These are phyloP conservation scores for Amazona guildingii DNA, from an alignment of 2,113 vertebrate genomes.

Conservation along the genomic window DNA sequence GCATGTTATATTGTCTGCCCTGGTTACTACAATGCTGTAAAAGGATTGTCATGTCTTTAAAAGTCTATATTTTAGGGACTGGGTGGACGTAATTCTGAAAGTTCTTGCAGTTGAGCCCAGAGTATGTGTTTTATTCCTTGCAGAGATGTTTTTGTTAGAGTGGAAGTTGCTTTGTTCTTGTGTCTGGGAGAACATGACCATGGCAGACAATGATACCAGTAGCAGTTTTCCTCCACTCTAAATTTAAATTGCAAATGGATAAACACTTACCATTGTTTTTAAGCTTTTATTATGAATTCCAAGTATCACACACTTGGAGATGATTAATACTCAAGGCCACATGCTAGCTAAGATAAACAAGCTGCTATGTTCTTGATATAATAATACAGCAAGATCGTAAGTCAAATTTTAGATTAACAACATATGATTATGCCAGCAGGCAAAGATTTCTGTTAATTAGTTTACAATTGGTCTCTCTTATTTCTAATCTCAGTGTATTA, in stretches of 20 bases:
- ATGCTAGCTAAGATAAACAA: not conserved
- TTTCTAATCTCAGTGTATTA: constrained; percentile 31
- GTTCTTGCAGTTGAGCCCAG: not conserved
- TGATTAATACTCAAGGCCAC: not conserved
- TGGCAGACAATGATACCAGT: not conserved
- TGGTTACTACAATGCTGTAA: not conserved
- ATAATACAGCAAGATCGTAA: not conserved
- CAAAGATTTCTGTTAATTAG: constrained; percentile 47
- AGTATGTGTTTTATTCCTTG: not conserved
- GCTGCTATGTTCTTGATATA: not conserved
- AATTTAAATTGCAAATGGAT: not conserved
- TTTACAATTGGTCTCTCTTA: constrained; percentile 10
- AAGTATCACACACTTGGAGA: not conserved
- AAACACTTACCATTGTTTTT: not conserved
- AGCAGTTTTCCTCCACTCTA: not conserved
- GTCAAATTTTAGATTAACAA: constrained; percentile 13
- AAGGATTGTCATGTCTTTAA: not conserved
- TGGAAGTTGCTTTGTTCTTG: not conserved
- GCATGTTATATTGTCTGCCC: not conserved
- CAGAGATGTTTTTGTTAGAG: not conserved
- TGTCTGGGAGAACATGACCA: not conserved
- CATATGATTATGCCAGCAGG: constrained; percentile 10
- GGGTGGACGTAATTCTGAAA: not conserved
- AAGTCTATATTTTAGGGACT: not conserved
- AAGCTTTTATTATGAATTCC: constrained; percentile 4